Conservation (phyloP, 2,888 invertebrate species). For the Ophioninae sp. region DNA sequence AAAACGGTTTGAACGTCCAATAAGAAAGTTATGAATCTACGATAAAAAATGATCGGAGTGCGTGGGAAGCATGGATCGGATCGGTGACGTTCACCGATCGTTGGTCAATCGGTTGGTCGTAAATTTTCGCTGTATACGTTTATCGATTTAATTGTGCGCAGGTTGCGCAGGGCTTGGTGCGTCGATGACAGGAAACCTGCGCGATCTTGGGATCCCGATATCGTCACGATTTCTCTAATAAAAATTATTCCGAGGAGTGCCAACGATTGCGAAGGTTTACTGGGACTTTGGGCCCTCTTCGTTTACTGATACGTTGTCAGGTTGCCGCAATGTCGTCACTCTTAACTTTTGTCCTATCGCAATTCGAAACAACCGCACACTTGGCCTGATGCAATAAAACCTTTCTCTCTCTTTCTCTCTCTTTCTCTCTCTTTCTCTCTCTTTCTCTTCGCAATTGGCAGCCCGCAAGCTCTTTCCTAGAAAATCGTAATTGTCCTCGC, state of each 20-base stretch:
- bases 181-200: conserved; percentile 9
- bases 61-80: too few relatives aligned
- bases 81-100: background rate
- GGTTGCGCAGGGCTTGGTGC: background rate
- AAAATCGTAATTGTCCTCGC: conserved; percentile 59
- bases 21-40: too few relatives aligned
- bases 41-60: too few relatives aligned
- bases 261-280: background rate
- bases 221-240: conserved; percentile 55
- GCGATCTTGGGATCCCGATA: conserved; percentile 53
- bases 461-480: conserved; percentile 54
- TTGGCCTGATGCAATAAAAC: conserved; percentile 39
- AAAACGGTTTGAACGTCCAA: too few relatives aligned
- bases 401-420: conserved; percentile 11
- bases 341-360: conserved; percentile 52
- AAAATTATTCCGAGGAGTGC: conserved; percentile 20
- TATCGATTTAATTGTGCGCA: conserved; percentile 54
- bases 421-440: conserved; percentile 3
- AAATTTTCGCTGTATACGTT: conserved; percentile 26
- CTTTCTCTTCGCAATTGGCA: conserved; percentile 1
- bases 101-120: conserved; percentile 12
- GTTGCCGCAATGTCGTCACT: conserved; percentile 54
- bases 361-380: conserved; percentile 33
- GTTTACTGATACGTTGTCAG: conserved; percentile 38
- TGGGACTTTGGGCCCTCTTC: conserved; percentile 4